phyloP scores from a whole-genome alignment of 2,797 vertebrate species.

The Otus scops region DNA sequence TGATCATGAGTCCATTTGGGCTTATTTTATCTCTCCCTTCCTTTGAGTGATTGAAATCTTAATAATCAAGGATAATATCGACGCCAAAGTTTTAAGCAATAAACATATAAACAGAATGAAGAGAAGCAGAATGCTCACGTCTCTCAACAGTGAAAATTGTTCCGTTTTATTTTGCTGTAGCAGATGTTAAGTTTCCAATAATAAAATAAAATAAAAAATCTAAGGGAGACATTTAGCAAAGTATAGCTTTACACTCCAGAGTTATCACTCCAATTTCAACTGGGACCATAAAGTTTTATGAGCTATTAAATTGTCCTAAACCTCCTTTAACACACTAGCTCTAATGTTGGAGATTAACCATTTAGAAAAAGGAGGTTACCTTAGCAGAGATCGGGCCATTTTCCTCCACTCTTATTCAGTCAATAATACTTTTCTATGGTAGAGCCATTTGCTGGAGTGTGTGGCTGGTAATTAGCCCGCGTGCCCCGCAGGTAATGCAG shows the following conservation, averaged over 20 bases:
- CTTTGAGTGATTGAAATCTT: not conserved
- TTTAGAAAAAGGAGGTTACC: conserved; percentile 64
- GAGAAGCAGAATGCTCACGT: conserved; percentile 13
- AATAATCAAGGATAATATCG: conserved; percentile 30
- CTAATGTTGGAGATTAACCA: conserved; percentile 59
- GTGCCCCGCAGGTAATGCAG: conserved; percentile 31
- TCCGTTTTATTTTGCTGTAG: conserved; percentile 29
- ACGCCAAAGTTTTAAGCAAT: conserved; percentile 64
- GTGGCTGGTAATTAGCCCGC: not conserved
- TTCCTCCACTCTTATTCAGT: not conserved
- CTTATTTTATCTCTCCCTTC: not conserved
- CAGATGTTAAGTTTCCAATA: conserved; percentile 73
- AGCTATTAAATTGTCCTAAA: conserved; percentile 78
- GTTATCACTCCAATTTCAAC: conserved; percentile 76
- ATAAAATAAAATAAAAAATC: conserved; percentile 65
- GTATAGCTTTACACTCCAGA: conserved; percentile 53
- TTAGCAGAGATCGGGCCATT: conserved; percentile 8
- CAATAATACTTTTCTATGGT: conserved; percentile 27
- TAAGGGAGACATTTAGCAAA: conserved; percentile 62
- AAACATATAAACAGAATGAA: conserved; percentile 59
- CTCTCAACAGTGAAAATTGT: conserved; percentile 45
- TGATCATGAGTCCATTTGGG: not conserved
- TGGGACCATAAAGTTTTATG: conserved; percentile 78
- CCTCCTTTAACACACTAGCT: conserved; percentile 69
- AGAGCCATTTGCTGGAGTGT: not conserved